Percentiles rank a stretch among this genome's conserved stretches.
These are phyloP conservation scores for Macrotrachela quadricornifera DNA, from an alignment of 1,140 invertebrate genomes.

Conservation along the genomic window DNA sequence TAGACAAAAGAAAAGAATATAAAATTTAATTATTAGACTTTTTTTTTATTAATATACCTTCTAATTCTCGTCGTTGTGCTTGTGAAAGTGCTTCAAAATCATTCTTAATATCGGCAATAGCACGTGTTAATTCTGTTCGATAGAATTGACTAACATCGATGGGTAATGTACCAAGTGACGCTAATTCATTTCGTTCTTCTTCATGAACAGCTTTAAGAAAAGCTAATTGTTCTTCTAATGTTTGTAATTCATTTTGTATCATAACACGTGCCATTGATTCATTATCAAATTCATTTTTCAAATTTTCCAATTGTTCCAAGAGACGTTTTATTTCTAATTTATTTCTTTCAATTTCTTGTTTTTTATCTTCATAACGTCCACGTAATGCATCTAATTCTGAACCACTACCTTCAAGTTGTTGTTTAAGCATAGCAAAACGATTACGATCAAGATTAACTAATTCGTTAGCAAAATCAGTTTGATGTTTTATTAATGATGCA, in stretches of 20 bases:
- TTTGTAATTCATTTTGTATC: slow-evolving; percentile 8
- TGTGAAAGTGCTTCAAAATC: slow-evolving; percentile 6
- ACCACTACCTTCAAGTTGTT: not conserved
- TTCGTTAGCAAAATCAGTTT: slow-evolving; percentile 6
- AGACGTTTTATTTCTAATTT: not conserved
- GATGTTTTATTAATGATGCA: slow-evolving; percentile 3
- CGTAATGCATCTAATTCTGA: not conserved
- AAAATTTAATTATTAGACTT: too few relatives aligned
- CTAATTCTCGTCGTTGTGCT: slow-evolving; percentile 4
- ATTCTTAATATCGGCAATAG: slow-evolving; percentile 2
- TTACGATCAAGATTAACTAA: slow-evolving; percentile 6
- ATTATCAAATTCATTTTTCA: slow-evolving; percentile 8
- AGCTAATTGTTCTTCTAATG: slow-evolving; percentile 5
- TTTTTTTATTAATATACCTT: not conserved
- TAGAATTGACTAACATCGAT: slow-evolving; percentile 7
- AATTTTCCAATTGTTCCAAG: slow-evolving; percentile 1
- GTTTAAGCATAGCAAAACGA: not conserved
- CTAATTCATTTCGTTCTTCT: slow-evolving; percentile 3
- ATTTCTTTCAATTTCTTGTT: slow-evolving; percentile 4
- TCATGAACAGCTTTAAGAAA: slow-evolving; percentile 8
- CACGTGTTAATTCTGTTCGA: slow-evolving; percentile 2
- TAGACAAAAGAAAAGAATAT: too few relatives aligned
- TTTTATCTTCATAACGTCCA: not conserved
- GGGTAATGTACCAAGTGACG: not conserved
- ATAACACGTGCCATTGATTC: slow-evolving; percentile 4